These are phyloP conservation scores for Crocodylus rhombifer DNA, from an alignment of 2,797 vertebrate genomes.

Conservation along the genomic window DNA sequence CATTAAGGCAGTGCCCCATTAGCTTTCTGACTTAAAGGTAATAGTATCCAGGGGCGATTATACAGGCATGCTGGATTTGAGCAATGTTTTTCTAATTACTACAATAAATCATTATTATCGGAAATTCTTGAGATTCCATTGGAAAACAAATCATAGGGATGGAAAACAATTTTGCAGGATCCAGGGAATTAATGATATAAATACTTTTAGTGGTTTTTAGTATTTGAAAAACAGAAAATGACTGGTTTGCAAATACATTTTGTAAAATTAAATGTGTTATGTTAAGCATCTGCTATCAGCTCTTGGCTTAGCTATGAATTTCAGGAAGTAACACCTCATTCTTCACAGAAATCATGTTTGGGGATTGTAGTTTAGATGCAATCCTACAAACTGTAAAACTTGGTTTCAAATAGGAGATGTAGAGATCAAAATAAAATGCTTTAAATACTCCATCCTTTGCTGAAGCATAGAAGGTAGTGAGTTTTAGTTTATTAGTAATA, in stretches of 20 bases:
- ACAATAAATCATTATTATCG: background rate
- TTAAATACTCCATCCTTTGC: background rate
- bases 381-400: background rate
- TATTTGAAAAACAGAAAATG: background rate
- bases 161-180: background rate
- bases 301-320: background rate
- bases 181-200: background rate
- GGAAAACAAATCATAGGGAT: background rate
- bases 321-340: background rate
- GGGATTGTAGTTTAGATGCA: background rate
- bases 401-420: background rate
- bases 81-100: background rate
- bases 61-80: slow-evolving; percentile 11
- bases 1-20: background rate
- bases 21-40: background rate
- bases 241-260: background rate
- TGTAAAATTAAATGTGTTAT: background rate
- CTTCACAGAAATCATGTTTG: background rate
- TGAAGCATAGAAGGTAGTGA: background rate
- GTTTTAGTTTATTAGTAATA: background rate
- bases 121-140: slow-evolving; percentile 4
- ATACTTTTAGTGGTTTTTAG: background rate
- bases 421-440: background rate
- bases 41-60: background rate
- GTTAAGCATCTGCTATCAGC: background rate